Base-by-base conservation (phyloP, 35 echinoderm and acorn worm genomes). In the Stichopus chloronotus region DNA sequence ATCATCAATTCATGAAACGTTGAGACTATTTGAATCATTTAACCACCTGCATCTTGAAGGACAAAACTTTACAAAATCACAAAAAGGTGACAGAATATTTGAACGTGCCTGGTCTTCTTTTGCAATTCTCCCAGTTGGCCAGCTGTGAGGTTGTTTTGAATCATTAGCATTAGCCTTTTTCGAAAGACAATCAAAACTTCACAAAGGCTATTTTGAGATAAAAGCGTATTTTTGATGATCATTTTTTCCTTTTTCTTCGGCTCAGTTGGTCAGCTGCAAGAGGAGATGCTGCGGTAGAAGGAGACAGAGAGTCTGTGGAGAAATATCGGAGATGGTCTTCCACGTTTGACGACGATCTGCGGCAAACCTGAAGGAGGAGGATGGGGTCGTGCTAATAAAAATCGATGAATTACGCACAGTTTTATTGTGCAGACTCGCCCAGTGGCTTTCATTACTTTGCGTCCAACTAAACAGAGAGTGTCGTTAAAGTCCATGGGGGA, bases 241-340 rank as follows among this genome's bases (percentile, higher is more conserved):
- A 1, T 43, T 11, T 24, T 30, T 53, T 19, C 21, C 63, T 52
- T 90, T 53, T 78, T 76, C 65, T 7, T 20, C 30, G 19, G 0
- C 54, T 43, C 72, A 91, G 88, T n/a, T 91, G 65, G 88, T 91
- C 9, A 56, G 88, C 25, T 91, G 88, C 88, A 91, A 91, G 60
- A 25, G 88, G 8, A 61, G 88, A 56, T 91, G 88, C 88, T 91
- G 88, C 14, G 88, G 88, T 11, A 25, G 88, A 25, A 91, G 88
- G 88, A 25, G 88, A 23, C 21, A 16, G 12, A 56, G 58, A 43
- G 88, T 91, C 9, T 78, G 65, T n/a, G 88, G 86, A 11, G 86
- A 88, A 9, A 91, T 91, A 78, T 91, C 88, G 25, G 88, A 91
- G 65, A 22, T 61, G 72, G 88, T 91, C 88, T 91, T 91, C 72